Evolutionary conservation across 2,797 vertebrate genomes (phyloP).

Genomic region (Channa striata): DNA sequence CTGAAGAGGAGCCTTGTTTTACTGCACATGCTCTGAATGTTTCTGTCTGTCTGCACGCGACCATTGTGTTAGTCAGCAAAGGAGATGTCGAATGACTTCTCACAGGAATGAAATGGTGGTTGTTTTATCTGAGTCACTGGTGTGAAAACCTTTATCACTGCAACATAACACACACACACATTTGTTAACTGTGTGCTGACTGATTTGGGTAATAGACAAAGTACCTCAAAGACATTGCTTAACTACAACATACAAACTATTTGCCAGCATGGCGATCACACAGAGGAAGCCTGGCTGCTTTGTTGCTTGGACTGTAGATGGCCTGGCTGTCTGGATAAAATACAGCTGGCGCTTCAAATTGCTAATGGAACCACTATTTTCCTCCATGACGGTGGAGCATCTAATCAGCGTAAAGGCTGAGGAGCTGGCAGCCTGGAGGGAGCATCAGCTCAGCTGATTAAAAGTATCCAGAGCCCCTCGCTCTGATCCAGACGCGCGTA

Average conservation of each 20-base stretch:
- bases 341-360: constrained; percentile 6
- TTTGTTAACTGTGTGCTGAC: background rate
- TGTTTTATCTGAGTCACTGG: background rate
- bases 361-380: constrained; percentile 14
- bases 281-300: background rate
- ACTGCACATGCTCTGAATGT: background rate
- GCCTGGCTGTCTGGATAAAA: constrained; percentile 9
- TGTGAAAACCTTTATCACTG: constrained; percentile 6
- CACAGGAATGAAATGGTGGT: constrained; percentile 1
- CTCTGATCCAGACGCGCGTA: constrained; percentile 53
- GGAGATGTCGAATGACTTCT: constrained; percentile 7
- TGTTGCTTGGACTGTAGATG: background rate
- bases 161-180: background rate
- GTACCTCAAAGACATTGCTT: constrained; percentile 14
- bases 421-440: constrained; percentile 13
- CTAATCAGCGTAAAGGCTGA: constrained; percentile 1
- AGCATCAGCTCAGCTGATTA: constrained; percentile 52
- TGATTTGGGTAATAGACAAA: background rate
- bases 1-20: background rate
- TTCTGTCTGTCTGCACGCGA: background rate
- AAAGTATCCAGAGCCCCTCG: constrained; percentile 31
- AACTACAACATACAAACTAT: background rate
- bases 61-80: background rate
- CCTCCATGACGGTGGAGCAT: constrained; percentile 13
- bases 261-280: background rate